phyloP scores from a whole-genome alignment of 92 coral and sea anemone genomes.

The Phenganax subtilis region DNA sequence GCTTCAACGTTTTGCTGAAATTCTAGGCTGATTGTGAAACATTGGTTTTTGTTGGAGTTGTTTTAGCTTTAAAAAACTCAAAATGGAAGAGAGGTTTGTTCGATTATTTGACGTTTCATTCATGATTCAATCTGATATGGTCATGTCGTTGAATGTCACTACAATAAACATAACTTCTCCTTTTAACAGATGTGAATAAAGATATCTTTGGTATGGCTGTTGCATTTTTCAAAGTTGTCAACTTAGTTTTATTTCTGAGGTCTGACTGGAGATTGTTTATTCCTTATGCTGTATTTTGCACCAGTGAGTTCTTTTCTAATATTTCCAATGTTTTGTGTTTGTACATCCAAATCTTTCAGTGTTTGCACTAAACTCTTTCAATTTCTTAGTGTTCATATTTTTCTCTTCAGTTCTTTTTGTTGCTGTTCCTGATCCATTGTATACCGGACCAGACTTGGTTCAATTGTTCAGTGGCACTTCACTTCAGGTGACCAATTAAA shows the following conservation, averaged over 20 bases:
- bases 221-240: constrained; percentile 77
- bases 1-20: not conserved
- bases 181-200: constrained; percentile 69
- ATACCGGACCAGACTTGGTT: constrained; percentile 88
- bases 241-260: constrained; percentile 79
- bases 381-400: not conserved
- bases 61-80: constrained; percentile 83
- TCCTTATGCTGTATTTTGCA: constrained; percentile 62
- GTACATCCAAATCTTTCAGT: not conserved
- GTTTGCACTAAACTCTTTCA: not conserved
- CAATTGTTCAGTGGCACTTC: constrained; percentile 79
- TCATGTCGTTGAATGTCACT: not conserved
- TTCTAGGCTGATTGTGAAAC: constrained; percentile 79
- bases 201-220: constrained; percentile 70
- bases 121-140: not conserved
- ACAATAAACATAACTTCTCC: not conserved
- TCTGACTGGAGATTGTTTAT: constrained; percentile 78
- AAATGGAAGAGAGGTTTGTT: constrained; percentile 78
- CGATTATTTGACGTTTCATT: not conserved
- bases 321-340: too few relatives aligned
- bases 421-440: constrained; percentile 88
- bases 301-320: constrained; percentile 51
- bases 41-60: constrained; percentile 74
- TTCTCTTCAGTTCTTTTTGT: constrained; percentile 69
- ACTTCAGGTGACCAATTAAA: constrained; percentile 62